These are phyloP conservation scores for Clarias gariepinus DNA, from an alignment of 2,113 vertebrate species.

Conservation along the genomic window DNA sequence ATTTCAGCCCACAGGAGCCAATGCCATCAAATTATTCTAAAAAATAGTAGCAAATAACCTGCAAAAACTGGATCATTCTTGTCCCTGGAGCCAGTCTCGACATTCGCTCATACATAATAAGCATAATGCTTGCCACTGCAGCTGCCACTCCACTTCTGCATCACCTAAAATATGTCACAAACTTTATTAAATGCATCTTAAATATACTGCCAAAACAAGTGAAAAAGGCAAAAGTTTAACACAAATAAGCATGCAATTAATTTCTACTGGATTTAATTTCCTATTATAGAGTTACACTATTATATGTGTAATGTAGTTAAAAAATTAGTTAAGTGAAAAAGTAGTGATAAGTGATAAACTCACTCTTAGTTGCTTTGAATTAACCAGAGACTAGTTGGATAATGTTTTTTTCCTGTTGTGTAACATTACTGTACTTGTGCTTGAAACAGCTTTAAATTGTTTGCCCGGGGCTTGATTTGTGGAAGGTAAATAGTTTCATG, in stretches of 20 bases:
- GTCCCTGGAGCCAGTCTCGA: conserved; percentile 9
- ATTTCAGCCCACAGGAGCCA: conserved; percentile 14
- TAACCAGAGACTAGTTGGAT: background rate
- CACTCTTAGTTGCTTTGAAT: background rate
- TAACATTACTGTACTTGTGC: background rate
- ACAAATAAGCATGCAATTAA: background rate
- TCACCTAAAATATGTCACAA: conserved; percentile 3
- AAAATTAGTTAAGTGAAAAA: background rate
- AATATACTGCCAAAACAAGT: background rate
- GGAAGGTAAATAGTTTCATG: background rate
- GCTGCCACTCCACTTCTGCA: background rate
- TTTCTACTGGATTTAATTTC: background rate
- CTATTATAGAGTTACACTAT: background rate
- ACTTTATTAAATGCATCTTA: conserved; percentile 8
- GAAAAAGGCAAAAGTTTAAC: background rate
- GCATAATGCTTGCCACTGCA: conserved; percentile 23
- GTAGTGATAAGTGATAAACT: background rate
- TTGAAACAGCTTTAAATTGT: background rate
- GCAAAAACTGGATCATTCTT: conserved; percentile 13
- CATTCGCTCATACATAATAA: conserved; percentile 28
- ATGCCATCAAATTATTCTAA: conserved; percentile 17
- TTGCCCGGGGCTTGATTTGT: background rate
- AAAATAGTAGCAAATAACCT: conserved; percentile 2
- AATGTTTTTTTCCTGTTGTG: background rate
- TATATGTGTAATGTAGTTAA: background rate